A percentile compares a stretch with the other conserved stretches of the same genome.
Evolutionary conservation across 2,888 invertebrate genomes (phyloP).

Genomic region (Formica aserva): DNA sequence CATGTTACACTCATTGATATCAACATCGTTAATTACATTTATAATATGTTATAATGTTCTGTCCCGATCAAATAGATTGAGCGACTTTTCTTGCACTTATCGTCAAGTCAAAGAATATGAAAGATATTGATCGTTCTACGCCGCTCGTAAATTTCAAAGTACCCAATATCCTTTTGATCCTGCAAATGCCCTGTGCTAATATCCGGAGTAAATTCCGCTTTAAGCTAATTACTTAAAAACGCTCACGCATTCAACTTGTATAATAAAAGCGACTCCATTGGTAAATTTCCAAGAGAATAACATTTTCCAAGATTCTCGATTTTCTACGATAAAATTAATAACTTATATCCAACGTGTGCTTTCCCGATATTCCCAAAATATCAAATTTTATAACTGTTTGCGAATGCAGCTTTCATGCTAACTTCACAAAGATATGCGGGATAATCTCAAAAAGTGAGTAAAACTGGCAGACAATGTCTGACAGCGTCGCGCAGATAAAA

Average conservation of each 20-base stretch:
- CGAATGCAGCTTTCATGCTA: constrained; percentile 11
- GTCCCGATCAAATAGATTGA: constrained; percentile 26
- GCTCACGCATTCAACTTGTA: background rate
- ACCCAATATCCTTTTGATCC: background rate
- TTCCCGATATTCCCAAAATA: background rate
- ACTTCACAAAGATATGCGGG: constrained; percentile 1
- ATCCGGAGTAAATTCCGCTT: background rate
- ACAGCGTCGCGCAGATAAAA: constrained; percentile 44
- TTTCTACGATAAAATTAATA: background rate
- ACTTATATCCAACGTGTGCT: background rate
- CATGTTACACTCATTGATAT: background rate
- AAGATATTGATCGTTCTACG: background rate
- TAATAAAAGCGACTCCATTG: background rate
- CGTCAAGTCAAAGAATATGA: constrained; percentile 13
- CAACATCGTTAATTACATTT: constrained; percentile 43
- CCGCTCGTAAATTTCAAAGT: constrained; percentile 18
- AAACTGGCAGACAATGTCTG: constrained; percentile 40
- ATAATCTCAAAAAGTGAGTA: constrained; percentile 32
- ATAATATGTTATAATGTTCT: constrained; percentile 40
- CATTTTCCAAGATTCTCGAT: background rate
- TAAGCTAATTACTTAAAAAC: background rate
- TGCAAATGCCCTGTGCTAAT: background rate
- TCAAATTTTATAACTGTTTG: background rate
- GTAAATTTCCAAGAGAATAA: background rate
- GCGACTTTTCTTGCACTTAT: constrained; percentile 28